Conservation (phyloP, 2,113 vertebrate species). For the Rattus rattus region DNA sequence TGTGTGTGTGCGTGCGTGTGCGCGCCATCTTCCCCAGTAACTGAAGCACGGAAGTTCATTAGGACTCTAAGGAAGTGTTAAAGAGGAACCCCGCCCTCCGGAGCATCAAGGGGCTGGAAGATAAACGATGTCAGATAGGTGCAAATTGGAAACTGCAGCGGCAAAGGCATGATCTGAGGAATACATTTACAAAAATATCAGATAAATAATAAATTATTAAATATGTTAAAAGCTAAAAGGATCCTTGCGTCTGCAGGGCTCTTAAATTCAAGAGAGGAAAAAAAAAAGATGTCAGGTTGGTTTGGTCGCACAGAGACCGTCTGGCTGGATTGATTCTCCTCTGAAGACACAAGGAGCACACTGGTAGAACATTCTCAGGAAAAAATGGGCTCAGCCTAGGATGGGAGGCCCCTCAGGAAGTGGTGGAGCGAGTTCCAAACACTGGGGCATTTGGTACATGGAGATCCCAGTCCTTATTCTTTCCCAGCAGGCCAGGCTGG, state of each 20-base stretch:
- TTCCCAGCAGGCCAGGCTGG: background rate
- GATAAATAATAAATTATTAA: conserved; percentile 83
- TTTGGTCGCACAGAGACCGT: conserved; percentile 17
- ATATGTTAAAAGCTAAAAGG: conserved; percentile 78
- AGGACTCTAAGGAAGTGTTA: background rate
- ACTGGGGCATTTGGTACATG: background rate
- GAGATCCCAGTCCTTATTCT: background rate
- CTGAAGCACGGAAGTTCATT: conserved; percentile 69
- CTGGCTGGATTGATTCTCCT: conserved; percentile 37
- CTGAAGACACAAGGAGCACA: background rate
- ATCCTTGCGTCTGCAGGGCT: conserved; percentile 74
- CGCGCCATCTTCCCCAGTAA: conserved; percentile 28
- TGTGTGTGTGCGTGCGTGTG: background rate
- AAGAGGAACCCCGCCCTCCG: conserved; percentile 42
- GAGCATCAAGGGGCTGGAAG: conserved; percentile 8
- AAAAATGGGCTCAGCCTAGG: background rate
- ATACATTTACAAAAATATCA: conserved; percentile 66
- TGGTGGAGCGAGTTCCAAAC: conserved; percentile 14
- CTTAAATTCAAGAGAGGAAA: conserved; percentile 65
- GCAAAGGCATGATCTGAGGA: conserved; percentile 63
- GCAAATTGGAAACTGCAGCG: conserved; percentile 48
- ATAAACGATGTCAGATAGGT: conserved; percentile 62
- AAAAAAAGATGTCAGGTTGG: background rate
- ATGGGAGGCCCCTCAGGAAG: background rate
- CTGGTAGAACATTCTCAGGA: background rate